Conservation (phyloP, 23 tunicate genomes). For the Pegea sp. region DNA sequence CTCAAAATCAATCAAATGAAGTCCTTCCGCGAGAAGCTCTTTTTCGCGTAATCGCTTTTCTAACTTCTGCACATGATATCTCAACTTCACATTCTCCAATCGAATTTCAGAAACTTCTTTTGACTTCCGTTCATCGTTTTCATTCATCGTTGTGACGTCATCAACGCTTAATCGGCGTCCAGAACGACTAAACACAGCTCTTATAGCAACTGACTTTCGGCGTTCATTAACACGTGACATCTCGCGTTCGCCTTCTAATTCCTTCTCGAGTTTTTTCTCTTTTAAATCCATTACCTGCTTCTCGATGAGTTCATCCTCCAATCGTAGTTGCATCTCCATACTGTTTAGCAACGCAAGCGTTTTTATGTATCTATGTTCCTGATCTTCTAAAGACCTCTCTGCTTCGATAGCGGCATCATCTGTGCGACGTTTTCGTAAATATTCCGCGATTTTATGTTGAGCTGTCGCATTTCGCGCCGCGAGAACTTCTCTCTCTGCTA, state of each 20-base stretch:
- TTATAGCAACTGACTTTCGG: slow-evolving; percentile 38
- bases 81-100: slow-evolving; percentile 69
- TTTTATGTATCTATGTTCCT: slow-evolving; percentile 45
- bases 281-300: background rate
- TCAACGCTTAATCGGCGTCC: slow-evolving; percentile 53
- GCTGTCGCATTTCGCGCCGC: slow-evolving; percentile 16
- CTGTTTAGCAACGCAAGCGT: slow-evolving; percentile 27
- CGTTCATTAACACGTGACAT: slow-evolving; percentile 9
- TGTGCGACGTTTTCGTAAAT: slow-evolving; percentile 67
- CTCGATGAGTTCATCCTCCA: slow-evolving; percentile 42
- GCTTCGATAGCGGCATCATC: slow-evolving; percentile 70
- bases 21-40: slow-evolving; percentile 92
- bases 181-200: slow-evolving; percentile 52
- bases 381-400: slow-evolving; percentile 64
- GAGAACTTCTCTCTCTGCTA: slow-evolving; percentile 1
- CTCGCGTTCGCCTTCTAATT: background rate
- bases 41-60: background rate
- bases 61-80: slow-evolving; percentile 1
- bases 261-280: background rate
- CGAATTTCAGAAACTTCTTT: slow-evolving; percentile 97
- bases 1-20: slow-evolving; percentile 94
- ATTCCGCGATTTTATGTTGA: slow-evolving; percentile 91
- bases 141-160: slow-evolving; percentile 18
- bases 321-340: slow-evolving; percentile 31
- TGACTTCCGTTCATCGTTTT: slow-evolving; percentile 54